A percentile compares a stretch with the other conserved stretches of the same genome.
Conservation (phyloP, 2,888 invertebrate species). For the Adineta ricciae region DNA sequence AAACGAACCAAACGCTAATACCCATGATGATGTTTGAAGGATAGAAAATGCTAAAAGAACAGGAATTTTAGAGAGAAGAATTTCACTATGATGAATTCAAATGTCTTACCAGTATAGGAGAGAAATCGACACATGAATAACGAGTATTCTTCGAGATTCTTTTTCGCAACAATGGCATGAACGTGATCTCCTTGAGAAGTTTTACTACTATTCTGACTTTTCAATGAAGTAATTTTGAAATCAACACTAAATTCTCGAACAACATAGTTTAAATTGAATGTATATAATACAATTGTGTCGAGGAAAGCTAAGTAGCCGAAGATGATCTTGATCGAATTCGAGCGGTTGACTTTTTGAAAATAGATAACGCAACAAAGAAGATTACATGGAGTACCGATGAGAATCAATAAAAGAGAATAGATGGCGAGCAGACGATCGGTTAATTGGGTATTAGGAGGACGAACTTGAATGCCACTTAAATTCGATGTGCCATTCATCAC, state of each 20-base stretch:
- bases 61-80: no score
- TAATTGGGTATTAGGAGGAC: not conserved
- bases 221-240: not conserved
- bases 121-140: not conserved
- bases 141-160: conserved; percentile 1
- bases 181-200: not conserved
- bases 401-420: not conserved
- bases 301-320: conserved; percentile 26
- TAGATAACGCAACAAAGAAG: conserved; percentile 23
- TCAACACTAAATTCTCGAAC: not conserved
- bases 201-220: not conserved
- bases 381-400: conserved; percentile 26
- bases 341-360: conserved; percentile 19
- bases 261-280: conserved; percentile 32
- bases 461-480: not conserved
- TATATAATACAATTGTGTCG: conserved; percentile 25
- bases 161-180: not conserved
- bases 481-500: not conserved
- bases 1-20: conserved; percentile 25
- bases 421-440: not conserved
- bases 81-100: no score
- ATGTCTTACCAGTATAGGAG: not conserved
- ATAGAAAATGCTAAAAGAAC: conserved; percentile 23
- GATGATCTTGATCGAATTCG: conserved; percentile 25
- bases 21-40: conserved; percentile 30